Conservation (phyloP, 2,888 invertebrate species). For the Eristalinus sepulchralis region DNA sequence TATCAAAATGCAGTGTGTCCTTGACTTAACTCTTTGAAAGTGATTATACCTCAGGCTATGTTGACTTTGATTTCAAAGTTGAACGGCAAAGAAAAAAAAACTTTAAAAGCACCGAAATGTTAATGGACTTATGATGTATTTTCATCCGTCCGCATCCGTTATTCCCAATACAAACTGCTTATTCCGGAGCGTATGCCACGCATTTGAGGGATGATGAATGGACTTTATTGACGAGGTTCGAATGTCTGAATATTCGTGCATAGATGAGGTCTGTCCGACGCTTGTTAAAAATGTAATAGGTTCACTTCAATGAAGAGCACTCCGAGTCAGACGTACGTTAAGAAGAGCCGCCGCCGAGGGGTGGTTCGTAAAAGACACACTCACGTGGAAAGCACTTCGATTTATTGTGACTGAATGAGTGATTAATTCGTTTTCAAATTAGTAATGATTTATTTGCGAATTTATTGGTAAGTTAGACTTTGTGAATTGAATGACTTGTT, state of each 20-base stretch:
- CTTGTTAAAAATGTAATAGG: not conserved
- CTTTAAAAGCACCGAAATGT: not conserved
- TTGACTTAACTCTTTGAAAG: not conserved
- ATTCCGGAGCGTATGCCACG: not conserved
- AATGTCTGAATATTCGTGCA: too few species aligned
- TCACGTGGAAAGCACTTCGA: too few species aligned
- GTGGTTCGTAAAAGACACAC: too few species aligned
- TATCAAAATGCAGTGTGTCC: constrained; percentile 8
- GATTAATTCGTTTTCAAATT: not conserved
- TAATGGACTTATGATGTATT: not conserved
- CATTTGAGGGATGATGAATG: not conserved
- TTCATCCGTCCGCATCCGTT: not conserved
- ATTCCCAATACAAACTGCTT: not conserved
- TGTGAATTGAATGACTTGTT: too few species aligned
- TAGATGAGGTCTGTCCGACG: not conserved
- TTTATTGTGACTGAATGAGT: not conserved
- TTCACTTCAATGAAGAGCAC: not conserved
- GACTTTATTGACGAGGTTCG: too few species aligned
- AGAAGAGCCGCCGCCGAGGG: too few species aligned
- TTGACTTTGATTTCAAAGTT: not conserved
- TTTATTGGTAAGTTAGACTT: too few species aligned
- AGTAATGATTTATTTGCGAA: too few species aligned
- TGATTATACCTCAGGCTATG: not conserved
- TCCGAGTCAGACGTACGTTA: not conserved
- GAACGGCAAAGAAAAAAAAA: not conserved